Conservation (phyloP, 2,113 vertebrate genomes). For the Corythoichthys intestinalis region DNA sequence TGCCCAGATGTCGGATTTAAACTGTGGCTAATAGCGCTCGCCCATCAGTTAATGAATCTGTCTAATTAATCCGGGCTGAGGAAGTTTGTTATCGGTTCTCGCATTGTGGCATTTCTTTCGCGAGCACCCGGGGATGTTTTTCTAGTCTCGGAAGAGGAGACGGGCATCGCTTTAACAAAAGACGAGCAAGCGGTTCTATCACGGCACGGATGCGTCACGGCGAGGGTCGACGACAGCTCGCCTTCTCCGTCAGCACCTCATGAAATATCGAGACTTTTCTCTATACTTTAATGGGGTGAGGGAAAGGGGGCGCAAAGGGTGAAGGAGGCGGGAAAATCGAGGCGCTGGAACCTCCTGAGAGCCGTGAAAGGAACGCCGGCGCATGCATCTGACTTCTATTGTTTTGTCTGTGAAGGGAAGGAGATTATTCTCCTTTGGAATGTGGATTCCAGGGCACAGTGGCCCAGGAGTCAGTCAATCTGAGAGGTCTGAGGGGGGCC, state of each 20-base stretch:
- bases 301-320: conserved; percentile 31
- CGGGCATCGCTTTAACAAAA: conserved; percentile 3
- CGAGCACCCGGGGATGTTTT: conserved; percentile 18
- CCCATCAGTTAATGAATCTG: conserved; percentile 72
- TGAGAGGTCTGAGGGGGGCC: conserved; percentile 73
- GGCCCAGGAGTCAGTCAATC: conserved; percentile 77
- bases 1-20: conserved; percentile 65
- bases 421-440: conserved; percentile 68
- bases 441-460: conserved; percentile 70
- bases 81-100: conserved; percentile 49
- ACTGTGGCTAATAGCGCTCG: conserved; percentile 57
- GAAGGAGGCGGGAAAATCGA: conserved; percentile 29
- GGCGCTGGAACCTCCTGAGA: conserved; percentile 46
- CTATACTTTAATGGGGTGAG: conserved; percentile 66
- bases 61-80: conserved; percentile 63
- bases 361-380: conserved; percentile 48
- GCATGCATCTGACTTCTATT: conserved; percentile 48
- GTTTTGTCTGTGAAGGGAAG: conserved; percentile 44
- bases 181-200: neutral
- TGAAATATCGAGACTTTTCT: conserved; percentile 66
- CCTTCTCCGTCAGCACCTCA: conserved; percentile 63
- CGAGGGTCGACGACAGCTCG: conserved; percentile 53
- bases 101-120: conserved; percentile 27
- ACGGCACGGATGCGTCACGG: conserved; percentile 35
- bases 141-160: conserved; percentile 16